Percentiles rank a stretch among this genome's conserved stretches.
phyloP scores from a whole-genome alignment of 2,797 vertebrate genomes.

The Syngnathus acus region DNA sequence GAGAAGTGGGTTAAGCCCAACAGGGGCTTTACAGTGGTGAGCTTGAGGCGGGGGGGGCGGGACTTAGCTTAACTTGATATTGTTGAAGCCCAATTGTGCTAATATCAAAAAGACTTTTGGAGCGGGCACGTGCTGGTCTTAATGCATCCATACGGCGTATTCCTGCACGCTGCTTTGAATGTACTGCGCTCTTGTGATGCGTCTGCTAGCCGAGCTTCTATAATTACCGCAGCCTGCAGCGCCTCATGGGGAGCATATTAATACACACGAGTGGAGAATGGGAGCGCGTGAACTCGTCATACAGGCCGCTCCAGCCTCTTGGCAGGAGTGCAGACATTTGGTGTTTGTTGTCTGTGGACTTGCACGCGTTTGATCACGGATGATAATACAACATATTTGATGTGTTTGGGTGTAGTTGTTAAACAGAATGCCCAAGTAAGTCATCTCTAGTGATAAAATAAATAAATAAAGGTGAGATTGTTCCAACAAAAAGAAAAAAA shows the following conservation, averaged over 20 bases:
- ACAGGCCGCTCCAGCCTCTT: conserved; percentile 14
- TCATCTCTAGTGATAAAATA: not conserved
- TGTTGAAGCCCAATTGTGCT: conserved; percentile 28
- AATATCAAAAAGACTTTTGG: conserved; percentile 10
- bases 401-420: not conserved
- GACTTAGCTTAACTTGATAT: conserved; percentile 29
- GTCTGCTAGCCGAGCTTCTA: conserved; percentile 58
- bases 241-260: conserved; percentile 69
- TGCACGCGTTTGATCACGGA: not conserved
- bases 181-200: conserved; percentile 45
- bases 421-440: not conserved
- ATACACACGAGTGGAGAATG: conserved; percentile 70
- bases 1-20: conserved; percentile 50
- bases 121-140: not conserved
- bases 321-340: not conserved
- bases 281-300: conserved; percentile 36
- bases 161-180: conserved; percentile 38
- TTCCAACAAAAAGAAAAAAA: not conserved
- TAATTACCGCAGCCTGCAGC: conserved; percentile 72
- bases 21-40: conserved; percentile 30
- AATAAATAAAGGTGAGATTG: too few species aligned
- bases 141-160: conserved; percentile 14
- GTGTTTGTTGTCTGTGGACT: not conserved
- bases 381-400: not conserved
- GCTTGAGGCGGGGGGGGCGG: conserved; percentile 7